Evolutionary conservation across 1,140 invertebrate species (phyloP).

Genomic region (Zeugodacus cucurbitae): DNA sequence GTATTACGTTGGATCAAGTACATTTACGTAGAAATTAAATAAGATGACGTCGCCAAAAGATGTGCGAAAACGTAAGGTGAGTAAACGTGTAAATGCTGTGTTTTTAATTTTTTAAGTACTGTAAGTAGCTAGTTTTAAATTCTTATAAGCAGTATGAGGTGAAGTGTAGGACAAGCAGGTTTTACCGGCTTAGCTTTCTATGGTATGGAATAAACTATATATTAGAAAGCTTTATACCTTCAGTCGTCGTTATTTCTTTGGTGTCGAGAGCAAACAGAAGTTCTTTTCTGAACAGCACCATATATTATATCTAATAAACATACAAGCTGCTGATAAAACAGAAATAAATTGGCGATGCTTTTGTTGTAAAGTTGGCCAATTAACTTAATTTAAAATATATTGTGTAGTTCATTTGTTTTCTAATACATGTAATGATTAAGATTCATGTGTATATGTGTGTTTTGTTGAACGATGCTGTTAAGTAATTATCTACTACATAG

Average conservation of each 20-base stretch:
- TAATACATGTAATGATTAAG: too few species aligned
- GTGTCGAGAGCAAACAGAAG: too few species aligned
- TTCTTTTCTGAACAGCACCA: too few species aligned
- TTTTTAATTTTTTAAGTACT: too few species aligned
- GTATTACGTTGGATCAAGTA: background rate
- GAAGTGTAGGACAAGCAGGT: background rate
- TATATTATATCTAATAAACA: too few species aligned
- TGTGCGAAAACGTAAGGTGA: constrained; percentile 44
- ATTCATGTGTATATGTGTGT: background rate
- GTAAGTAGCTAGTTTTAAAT: too few species aligned
- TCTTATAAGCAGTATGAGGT: background rate
- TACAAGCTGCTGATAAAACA: too few species aligned
- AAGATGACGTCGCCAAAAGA: constrained; percentile 39
- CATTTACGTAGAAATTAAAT: background rate
- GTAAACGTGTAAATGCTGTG: constrained; percentile 3
- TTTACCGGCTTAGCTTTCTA: background rate
- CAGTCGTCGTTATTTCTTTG: background rate
- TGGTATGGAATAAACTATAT: background rate
- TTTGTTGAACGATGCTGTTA: background rate
- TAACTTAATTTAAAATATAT: background rate
- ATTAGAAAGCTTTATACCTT: background rate
- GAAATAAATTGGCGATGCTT: too few species aligned
- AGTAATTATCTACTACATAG: background rate
- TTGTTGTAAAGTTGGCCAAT: background rate
- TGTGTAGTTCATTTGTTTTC: background rate